Conservation (phyloP, 1,140 invertebrate species). For the Brachionus koreanus region DNA sequence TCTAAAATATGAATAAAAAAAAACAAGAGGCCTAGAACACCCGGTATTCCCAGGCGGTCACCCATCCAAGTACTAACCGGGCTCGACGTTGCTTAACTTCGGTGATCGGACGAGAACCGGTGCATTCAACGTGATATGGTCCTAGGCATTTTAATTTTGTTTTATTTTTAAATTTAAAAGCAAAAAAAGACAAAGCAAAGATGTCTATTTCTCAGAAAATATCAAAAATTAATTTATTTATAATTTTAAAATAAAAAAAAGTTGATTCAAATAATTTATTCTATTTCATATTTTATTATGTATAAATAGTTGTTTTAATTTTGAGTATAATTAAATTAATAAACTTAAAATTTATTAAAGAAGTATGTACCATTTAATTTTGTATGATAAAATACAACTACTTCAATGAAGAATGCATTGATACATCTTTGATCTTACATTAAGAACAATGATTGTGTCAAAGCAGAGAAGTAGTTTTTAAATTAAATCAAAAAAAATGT, state of each 20-base stretch:
- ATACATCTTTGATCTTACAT: neutral
- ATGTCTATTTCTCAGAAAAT: neutral
- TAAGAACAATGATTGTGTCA: neutral
- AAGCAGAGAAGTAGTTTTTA: slow-evolving; percentile 9
- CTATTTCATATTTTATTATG: neutral
- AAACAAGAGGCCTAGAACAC: no score
- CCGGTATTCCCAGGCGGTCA: no score
- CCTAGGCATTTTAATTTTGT: neutral
- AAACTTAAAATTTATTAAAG: neutral
- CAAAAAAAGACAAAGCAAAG: neutral
- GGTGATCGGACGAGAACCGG: no score
- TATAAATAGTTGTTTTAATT: neutral
- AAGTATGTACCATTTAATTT: slow-evolving; percentile 5
- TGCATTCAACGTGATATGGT: no score
- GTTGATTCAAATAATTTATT: neutral
- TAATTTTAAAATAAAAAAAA: neutral
- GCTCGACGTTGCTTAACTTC: no score
- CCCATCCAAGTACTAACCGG: no score
- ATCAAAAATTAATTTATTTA: no score
- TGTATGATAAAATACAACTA: neutral
- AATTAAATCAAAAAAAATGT: neutral
- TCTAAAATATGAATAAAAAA: no score
- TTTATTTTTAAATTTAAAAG: neutral
- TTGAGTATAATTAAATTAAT: neutral
- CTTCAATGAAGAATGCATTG: slow-evolving; percentile 19